phyloP scores from a whole-genome alignment of 2,113 vertebrate genomes.

The Calypte anna region DNA sequence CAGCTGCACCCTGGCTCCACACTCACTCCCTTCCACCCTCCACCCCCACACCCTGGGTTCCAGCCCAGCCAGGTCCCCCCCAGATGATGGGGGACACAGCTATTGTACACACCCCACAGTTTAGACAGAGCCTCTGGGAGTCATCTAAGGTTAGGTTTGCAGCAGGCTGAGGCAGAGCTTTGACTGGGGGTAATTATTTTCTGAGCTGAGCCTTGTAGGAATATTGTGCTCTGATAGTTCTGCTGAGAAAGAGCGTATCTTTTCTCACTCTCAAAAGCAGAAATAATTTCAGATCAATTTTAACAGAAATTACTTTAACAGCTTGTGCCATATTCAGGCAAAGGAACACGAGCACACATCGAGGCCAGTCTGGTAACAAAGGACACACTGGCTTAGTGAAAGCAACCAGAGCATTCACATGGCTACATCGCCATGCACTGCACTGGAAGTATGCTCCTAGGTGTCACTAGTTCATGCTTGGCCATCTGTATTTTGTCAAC shows the following conservation, averaged over 20 bases:
- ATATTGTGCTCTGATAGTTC: background rate
- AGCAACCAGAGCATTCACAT: background rate
- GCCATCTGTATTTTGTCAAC: conserved; percentile 74
- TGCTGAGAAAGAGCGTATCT: background rate
- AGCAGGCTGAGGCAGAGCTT: conserved; percentile 34
- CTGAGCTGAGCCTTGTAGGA: background rate
- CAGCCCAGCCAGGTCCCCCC: background rate
- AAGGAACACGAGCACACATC: background rate
- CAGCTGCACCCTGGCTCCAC: conserved; percentile 20
- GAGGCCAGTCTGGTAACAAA: background rate
- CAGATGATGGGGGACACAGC: background rate
- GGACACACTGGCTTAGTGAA: background rate
- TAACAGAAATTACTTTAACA: conserved; percentile 39
- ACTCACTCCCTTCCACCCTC: background rate
- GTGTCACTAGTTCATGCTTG: conserved; percentile 48
- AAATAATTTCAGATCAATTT: background rate
- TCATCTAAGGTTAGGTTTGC: background rate
- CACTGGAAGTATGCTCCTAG: conserved; percentile 28
- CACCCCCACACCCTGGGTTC: background rate
- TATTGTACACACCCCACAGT: background rate
- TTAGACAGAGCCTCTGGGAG: conserved; percentile 24
- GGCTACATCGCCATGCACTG: background rate
- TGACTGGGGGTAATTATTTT: background rate
- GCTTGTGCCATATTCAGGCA: background rate
- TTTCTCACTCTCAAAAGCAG: background rate